Conservation (phyloP, 53 echinoderm and acorn worm species). For the Henricia sp. region DNA sequence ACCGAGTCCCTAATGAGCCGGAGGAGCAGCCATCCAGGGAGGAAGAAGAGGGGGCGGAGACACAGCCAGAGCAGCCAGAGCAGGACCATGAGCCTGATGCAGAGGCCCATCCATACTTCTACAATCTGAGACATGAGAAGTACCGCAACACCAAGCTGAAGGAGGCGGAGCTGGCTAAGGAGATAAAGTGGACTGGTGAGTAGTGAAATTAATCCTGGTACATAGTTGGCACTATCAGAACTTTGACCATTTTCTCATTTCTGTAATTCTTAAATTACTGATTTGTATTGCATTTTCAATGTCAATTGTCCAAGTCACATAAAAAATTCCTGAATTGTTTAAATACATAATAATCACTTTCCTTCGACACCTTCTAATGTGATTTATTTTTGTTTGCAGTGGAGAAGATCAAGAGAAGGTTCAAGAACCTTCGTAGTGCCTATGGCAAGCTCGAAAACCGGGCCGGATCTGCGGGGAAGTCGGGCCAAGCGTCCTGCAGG, state of each 20-base stretch:
- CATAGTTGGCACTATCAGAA: not conserved
- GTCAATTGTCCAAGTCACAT: not conserved
- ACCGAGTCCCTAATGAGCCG: slow-evolving; percentile 5
- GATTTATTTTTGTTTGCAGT: not conserved
- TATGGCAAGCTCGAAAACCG: slow-evolving; percentile 2
- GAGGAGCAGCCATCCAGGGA: slow-evolving; percentile 4
- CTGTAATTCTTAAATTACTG: slow-evolving; percentile 1
- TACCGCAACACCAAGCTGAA: slow-evolving; percentile 46
- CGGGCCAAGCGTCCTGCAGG: slow-evolving; percentile 12
- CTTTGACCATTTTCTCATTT: not conserved
- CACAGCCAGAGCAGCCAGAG: slow-evolving; percentile 8
- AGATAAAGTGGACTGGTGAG: slow-evolving; percentile 40
- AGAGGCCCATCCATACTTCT: slow-evolving; percentile 34
- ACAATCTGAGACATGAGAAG: slow-evolving; percentile 30
- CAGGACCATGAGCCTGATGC: not conserved
- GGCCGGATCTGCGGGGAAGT: slow-evolving; percentile 7
- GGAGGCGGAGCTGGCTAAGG: slow-evolving; percentile 41
- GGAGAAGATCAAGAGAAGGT: slow-evolving; percentile 8
- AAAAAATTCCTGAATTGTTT: not conserved
- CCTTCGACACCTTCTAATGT: slow-evolving; percentile 10
- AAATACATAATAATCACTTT: slow-evolving; percentile 16
- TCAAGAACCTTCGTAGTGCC: slow-evolving; percentile 12
- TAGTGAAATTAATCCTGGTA: slow-evolving; percentile 23
- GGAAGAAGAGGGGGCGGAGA: not conserved
- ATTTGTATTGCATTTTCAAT: not conserved